These are phyloP conservation scores for Latrodectus geometricus DNA, from an alignment of 1,140 invertebrate genomes.

Conservation along the genomic window DNA sequence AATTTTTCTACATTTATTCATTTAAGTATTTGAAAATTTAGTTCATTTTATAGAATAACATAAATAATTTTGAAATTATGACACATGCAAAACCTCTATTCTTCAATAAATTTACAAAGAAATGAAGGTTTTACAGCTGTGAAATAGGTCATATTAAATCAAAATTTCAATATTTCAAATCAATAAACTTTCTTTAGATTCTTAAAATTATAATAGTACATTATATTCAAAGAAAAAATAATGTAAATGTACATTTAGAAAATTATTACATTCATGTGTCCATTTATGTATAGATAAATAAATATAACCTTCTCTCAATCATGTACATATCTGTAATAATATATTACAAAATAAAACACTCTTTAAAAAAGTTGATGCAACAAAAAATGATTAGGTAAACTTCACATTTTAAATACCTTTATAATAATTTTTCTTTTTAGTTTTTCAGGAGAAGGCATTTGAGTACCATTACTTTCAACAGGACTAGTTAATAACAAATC, in stretches of 20 bases:
- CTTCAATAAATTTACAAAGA: neutral
- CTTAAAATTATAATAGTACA: too few species aligned
- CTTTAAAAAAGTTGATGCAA: neutral
- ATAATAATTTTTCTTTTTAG: slow-evolving; percentile 82
- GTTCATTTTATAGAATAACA: too few species aligned
- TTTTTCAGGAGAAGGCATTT: slow-evolving; percentile 88
- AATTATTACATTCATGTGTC: too few species aligned
- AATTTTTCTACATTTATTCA: too few species aligned
- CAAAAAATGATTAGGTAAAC: neutral
- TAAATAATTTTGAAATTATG: too few species aligned
- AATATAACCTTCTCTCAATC: too few species aligned
- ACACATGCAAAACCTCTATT: too few species aligned
- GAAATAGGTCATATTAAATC: slow-evolving; percentile 1
- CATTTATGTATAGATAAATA: too few species aligned
- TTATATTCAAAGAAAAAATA: too few species aligned
- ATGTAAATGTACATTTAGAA: too few species aligned
- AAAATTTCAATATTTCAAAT: neutral
- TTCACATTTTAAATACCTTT: slow-evolving; percentile 71
- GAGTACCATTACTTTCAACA: slow-evolving; percentile 83
- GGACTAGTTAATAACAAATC: slow-evolving; percentile 84
- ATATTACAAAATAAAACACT: neutral
- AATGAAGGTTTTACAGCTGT: slow-evolving; percentile 29
- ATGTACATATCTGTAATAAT: too few species aligned
- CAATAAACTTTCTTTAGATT: neutral
- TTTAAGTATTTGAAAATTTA: too few species aligned